Base-by-base conservation (phyloP, 1,140 invertebrate genomes). In the Aphaenogaster ashmeadi region DNA sequence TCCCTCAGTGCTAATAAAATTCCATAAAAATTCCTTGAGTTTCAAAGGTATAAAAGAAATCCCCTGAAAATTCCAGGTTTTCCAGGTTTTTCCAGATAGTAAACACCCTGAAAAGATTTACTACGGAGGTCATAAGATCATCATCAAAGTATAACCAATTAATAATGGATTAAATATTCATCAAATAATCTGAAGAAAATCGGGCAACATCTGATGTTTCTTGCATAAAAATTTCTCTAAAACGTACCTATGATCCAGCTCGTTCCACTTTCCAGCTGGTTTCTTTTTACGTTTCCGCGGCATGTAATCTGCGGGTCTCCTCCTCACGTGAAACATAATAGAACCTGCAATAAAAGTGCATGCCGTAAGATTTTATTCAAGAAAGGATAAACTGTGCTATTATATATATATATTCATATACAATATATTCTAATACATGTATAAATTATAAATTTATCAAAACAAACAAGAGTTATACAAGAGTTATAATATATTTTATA, bases 261-360 rank as follows among this genome's bases (percentile, higher is more conserved):
- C 93, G 93, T 96, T 88, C 96, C 96, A 92, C 95, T 95, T 92
- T 94, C 96, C 96, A 15, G 96, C 94, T 1, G 97, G 97, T 95
- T 99, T 99, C 96, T 99, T 99, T 97, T 99, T 99, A 21, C 98
- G 96, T 92, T 98, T 98, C 75, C 98, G 96, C 15, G 98, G 98
- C 93, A 98, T 98, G 90, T 98, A 97, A 95, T 99, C 98, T 11
- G 98, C 97, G 69, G 98, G 98, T 92, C 98, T 96, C 92, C 98
- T 96, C 88, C 98, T 96, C 93, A 99, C 98, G 95, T 99, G 98
- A 93, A 99, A 99, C 98, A 99, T 99, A 92, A 99, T 98, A 74
- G 98, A 98, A 93, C 98, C 98, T 99, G 94, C 13, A 87, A 89
- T 44, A 1, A 87, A 66, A 77, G 56, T 36, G 41, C 27, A 56